Conservation (phyloP, 2,888 invertebrate species). For the Cheilosia variabilis region DNA sequence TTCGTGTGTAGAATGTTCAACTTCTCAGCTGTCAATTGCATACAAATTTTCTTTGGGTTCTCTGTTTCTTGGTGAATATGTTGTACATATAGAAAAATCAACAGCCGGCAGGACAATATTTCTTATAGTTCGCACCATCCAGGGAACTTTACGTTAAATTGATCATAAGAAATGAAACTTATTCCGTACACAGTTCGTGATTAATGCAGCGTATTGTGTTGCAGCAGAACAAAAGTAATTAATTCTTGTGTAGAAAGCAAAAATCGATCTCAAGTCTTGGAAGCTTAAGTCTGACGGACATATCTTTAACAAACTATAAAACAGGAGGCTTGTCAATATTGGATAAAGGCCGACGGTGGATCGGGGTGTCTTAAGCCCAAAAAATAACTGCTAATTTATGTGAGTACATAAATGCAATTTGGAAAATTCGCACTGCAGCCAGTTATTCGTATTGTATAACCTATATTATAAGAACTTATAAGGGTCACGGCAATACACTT, state of each 20-base stretch:
- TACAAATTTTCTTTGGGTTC: slow-evolving; percentile 10
- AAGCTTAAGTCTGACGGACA: too few relatives aligned
- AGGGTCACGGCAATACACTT: neutral
- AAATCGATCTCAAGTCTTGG: too few relatives aligned
- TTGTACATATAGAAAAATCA: neutral
- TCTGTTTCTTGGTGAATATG: neutral
- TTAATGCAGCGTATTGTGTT: slow-evolving; percentile 10
- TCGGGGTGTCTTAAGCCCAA: too few relatives aligned
- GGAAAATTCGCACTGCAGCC: neutral
- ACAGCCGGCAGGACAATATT: slow-evolving; percentile 11
- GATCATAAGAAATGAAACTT: slow-evolving; percentile 5
- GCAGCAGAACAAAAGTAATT: neutral
- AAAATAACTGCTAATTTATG: too few relatives aligned
- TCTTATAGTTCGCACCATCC: neutral
- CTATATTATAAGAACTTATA: too few relatives aligned
- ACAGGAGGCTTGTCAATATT: too few relatives aligned
- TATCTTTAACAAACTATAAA: too few relatives aligned
- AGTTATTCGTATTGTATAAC: too few relatives aligned
- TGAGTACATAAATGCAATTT: too few relatives aligned
- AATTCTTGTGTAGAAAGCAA: too few relatives aligned
- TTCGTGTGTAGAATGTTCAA: slow-evolving; percentile 28
- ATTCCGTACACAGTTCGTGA: slow-evolving; percentile 4
- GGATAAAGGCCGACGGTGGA: too few relatives aligned
- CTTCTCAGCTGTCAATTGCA: slow-evolving; percentile 20
- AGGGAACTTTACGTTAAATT: neutral